phyloP scores from a whole-genome alignment of 2,797 vertebrate species.

The Cyprinodon diabolis region DNA sequence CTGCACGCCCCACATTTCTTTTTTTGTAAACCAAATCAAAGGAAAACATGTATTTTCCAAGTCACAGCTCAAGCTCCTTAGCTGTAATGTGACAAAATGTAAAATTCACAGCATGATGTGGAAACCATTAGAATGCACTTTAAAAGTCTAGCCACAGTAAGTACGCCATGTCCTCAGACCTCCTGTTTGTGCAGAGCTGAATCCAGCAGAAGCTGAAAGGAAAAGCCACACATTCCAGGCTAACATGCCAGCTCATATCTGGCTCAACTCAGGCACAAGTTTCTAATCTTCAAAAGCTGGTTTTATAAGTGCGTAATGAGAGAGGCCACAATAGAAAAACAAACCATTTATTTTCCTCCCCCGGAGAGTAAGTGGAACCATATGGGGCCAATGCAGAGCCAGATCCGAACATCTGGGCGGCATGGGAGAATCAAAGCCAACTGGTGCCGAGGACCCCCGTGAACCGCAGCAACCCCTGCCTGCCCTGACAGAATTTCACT shows the following conservation, averaged over 20 bases:
- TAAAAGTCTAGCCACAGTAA: slow-evolving; percentile 59
- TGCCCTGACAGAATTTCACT: slow-evolving; percentile 64
- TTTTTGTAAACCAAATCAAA: neutral
- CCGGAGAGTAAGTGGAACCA: slow-evolving; percentile 77
- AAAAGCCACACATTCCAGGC: slow-evolving; percentile 75
- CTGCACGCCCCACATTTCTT: neutral
- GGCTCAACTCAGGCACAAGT: slow-evolving; percentile 70
- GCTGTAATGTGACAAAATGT: neutral
- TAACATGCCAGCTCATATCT: slow-evolving; percentile 77
- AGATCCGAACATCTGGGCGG: slow-evolving; percentile 75
- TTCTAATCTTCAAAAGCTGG: slow-evolving; percentile 83
- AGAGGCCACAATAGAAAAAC: slow-evolving; percentile 82
- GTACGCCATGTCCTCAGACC: slow-evolving; percentile 49
- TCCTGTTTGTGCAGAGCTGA: slow-evolving; percentile 67
- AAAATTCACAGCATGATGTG: neutral
- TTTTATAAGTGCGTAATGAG: slow-evolving; percentile 82
- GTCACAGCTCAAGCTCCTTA: neutral
- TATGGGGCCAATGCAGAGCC: slow-evolving; percentile 63
- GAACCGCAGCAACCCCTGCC: slow-evolving; percentile 69
- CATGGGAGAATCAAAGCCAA: slow-evolving; percentile 75
- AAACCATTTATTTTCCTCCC: slow-evolving; percentile 81
- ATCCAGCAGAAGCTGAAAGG: slow-evolving; percentile 65
- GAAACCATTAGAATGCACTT: slow-evolving; percentile 19
- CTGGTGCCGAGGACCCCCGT: slow-evolving; percentile 65
- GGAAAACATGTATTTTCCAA: neutral